These are phyloP conservation scores for Oreochromis spilurus DNA, from an alignment of 2,113 vertebrate species.

Conservation along the genomic window DNA sequence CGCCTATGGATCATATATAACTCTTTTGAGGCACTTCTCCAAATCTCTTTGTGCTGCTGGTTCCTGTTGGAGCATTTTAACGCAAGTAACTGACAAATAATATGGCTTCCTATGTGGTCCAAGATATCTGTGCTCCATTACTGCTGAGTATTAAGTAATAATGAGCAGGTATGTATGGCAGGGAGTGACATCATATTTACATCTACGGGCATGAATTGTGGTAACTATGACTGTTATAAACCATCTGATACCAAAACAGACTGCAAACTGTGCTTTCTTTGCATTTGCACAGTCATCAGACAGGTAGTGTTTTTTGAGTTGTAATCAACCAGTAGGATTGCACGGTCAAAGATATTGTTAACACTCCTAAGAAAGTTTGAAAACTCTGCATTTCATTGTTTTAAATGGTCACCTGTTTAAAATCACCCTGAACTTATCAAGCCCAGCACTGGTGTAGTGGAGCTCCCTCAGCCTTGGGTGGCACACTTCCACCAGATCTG, in stretches of 20 bases:
- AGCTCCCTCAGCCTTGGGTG: background rate
- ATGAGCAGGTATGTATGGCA: background rate
- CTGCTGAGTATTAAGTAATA: background rate
- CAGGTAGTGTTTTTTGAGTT: background rate
- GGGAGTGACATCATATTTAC: background rate
- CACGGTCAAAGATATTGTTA: background rate
- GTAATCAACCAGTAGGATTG: background rate
- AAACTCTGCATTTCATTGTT: background rate
- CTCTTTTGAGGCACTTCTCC: background rate
- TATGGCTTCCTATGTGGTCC: background rate
- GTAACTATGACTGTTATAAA: background rate
- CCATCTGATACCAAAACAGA: background rate
- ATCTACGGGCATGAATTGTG: background rate
- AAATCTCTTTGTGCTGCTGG: background rate
- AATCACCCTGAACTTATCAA: background rate
- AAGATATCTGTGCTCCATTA: background rate
- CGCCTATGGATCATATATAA: background rate
- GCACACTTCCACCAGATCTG: background rate
- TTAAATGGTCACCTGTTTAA: background rate
- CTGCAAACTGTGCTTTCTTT: background rate
- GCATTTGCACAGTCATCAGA: background rate
- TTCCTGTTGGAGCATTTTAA: background rate
- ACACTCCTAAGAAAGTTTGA: background rate
- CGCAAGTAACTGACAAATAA: background rate
- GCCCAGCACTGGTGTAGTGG: background rate